Conservation (phyloP, 2,888 invertebrate genomes). For the Lagria hirta region DNA sequence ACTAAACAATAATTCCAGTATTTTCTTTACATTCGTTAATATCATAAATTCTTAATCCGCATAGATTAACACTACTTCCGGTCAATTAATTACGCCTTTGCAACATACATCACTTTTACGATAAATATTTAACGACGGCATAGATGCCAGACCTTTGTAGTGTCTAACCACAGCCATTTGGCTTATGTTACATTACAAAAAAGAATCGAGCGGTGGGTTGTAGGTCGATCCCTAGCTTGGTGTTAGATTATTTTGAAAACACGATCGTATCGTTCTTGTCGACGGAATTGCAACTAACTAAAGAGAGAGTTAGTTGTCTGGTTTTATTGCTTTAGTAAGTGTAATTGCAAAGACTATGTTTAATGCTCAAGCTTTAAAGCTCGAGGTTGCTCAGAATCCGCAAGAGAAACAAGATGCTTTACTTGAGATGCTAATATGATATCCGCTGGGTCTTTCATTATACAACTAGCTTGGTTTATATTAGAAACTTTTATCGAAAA, state of each 20-base stretch:
- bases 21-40: no score
- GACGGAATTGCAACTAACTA: constrained; percentile 13
- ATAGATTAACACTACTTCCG: constrained; percentile 21
- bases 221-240: no score
- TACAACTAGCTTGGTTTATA: constrained; percentile 52
- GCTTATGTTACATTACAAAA: no score
- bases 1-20: no score
- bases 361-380: constrained; percentile 44
- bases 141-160: constrained; percentile 19
- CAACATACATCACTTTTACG: constrained; percentile 16
- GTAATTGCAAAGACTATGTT: constrained; percentile 46
- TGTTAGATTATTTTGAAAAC: constrained; percentile 17
- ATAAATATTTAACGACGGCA: constrained; percentile 21
- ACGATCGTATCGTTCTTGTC: constrained; percentile 12
- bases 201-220: no score
- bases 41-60: constrained; percentile 19
- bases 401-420: constrained; percentile 42
- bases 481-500: no score
- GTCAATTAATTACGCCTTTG: constrained; percentile 23
- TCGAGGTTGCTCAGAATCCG: constrained; percentile 40
- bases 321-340: constrained; percentile 44
- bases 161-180: no score
- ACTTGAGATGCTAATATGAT: constrained; percentile 49
- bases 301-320: constrained; percentile 26
- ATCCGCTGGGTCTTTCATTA: constrained; percentile 50